phyloP scores from a whole-genome alignment of 2,797 vertebrate genomes.

The Propithecus perrieri region DNA sequence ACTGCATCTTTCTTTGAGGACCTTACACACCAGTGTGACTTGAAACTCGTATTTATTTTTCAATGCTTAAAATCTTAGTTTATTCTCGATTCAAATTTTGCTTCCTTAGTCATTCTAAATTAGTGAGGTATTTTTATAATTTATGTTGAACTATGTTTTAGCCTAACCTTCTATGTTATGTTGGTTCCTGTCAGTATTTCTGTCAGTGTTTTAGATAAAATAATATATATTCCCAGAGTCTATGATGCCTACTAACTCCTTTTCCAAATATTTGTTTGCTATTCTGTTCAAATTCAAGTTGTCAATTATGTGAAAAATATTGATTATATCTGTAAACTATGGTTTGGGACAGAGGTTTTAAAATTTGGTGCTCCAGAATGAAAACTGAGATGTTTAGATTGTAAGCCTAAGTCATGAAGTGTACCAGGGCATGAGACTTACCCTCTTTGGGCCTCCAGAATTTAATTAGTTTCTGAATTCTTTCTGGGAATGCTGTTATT shows the following conservation, averaged over 20 bases:
- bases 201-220: not conserved
- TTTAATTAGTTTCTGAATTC: not conserved
- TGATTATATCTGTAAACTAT: not conserved
- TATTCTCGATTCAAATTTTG: not conserved
- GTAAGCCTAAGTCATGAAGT: constrained; percentile 12
- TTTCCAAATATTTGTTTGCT: not conserved
- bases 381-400: not conserved
- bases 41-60: not conserved
- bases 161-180: not conserved
- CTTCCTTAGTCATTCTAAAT: not conserved
- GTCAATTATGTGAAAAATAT: not conserved
- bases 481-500: constrained; percentile 32
- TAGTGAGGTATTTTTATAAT: not conserved
- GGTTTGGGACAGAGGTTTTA: not conserved
- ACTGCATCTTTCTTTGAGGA: not conserved
- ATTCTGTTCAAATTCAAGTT: not conserved
- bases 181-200: not conserved
- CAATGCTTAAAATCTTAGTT: not conserved
- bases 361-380: not conserved
- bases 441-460: not conserved
- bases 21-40: not conserved
- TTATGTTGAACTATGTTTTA: not conserved
- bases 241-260: not conserved
- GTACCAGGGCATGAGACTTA: not conserved
- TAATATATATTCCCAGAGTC: not conserved